These are phyloP conservation scores for Criorhina ranunculi DNA, from an alignment of 2,888 invertebrate species.

Conservation along the genomic window DNA sequence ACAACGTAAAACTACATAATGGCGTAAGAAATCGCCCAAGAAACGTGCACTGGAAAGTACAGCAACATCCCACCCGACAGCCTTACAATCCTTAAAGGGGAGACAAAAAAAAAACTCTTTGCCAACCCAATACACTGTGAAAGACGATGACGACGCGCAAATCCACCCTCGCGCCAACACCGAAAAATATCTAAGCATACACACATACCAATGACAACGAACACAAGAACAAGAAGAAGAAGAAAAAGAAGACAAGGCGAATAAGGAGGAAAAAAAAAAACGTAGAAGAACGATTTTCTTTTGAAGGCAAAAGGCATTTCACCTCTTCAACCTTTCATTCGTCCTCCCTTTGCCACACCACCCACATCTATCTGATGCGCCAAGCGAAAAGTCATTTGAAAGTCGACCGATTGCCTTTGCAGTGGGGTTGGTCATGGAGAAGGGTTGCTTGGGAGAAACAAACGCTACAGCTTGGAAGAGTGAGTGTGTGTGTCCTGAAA, in stretches of 20 bases:
- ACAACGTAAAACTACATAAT: slow-evolving; percentile 74
- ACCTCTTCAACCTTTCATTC: slow-evolving; percentile 71
- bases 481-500: slow-evolving; percentile 43
- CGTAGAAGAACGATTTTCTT: slow-evolving; percentile 49
- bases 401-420: slow-evolving; percentile 73
- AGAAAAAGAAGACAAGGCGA: slow-evolving; percentile 38
- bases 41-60: slow-evolving; percentile 61
- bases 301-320: slow-evolving; percentile 73
- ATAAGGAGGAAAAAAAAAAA: slow-evolving; percentile 31
- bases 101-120: not conserved
- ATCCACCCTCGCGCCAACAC: slow-evolving; percentile 70
- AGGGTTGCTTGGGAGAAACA: slow-evolving; percentile 3
- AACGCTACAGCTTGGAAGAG: not conserved
- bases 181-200: slow-evolving; percentile 49
- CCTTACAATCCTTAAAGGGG: not conserved
- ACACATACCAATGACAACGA: too few species aligned
- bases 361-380: slow-evolving; percentile 3
- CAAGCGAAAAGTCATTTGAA: slow-evolving; percentile 74
- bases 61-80: slow-evolving; percentile 2
- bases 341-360: not conserved
- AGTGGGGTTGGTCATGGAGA: slow-evolving; percentile 70
- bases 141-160: slow-evolving; percentile 68
- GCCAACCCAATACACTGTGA: slow-evolving; percentile 17
- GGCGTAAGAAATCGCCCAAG: slow-evolving; percentile 76
- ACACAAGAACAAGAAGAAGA: too few species aligned